Evolutionary conservation across 2,888 invertebrate species (phyloP).

Genomic region (Drosophila borborema): DNA sequence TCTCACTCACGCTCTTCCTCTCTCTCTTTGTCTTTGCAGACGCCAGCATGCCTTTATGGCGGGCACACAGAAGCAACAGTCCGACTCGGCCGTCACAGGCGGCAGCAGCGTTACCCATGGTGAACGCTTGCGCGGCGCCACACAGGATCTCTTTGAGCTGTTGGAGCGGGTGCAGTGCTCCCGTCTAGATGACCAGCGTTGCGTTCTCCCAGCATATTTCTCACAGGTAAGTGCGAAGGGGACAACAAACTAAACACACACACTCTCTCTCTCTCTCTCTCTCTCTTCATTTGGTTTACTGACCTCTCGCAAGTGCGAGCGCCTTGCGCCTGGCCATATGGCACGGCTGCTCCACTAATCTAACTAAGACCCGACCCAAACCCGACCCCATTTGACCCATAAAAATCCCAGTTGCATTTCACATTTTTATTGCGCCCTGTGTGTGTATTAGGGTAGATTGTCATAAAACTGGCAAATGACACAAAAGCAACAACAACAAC

Average conservation of each 20-base stretch:
- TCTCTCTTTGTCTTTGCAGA: conserved; percentile 85
- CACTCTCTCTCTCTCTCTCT: too few relatives aligned
- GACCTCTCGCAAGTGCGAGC: conserved; percentile 56
- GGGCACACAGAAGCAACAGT: conserved; percentile 73
- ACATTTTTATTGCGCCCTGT: conserved; percentile 39
- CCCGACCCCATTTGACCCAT: conserved; percentile 48
- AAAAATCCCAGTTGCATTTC: conserved; percentile 65
- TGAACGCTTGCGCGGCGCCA: conserved; percentile 86
- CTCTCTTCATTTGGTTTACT: conserved; percentile 7
- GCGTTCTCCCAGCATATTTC: conserved; percentile 96
- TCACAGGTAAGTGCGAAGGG: conserved; percentile 89
- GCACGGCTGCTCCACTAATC: conserved; percentile 53
- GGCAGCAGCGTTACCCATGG: conserved; percentile 80
- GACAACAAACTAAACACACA: too few relatives aligned
- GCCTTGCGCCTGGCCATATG: conserved; percentile 54
- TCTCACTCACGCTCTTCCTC: conserved; percentile 8
- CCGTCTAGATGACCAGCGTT: conserved; percentile 98
- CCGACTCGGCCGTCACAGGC: conserved; percentile 53
- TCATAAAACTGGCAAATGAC: conserved; percentile 67
- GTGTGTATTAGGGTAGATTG: neutral
- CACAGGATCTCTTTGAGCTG: conserved; percentile 94
- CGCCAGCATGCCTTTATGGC: conserved; percentile 88
- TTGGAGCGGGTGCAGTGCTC: conserved; percentile 97
- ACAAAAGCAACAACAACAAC: conserved; percentile 9
- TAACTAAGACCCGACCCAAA: conserved; percentile 24